Conservation (phyloP, 2,888 invertebrate genomes). For the Seladonia tumulorum region DNA sequence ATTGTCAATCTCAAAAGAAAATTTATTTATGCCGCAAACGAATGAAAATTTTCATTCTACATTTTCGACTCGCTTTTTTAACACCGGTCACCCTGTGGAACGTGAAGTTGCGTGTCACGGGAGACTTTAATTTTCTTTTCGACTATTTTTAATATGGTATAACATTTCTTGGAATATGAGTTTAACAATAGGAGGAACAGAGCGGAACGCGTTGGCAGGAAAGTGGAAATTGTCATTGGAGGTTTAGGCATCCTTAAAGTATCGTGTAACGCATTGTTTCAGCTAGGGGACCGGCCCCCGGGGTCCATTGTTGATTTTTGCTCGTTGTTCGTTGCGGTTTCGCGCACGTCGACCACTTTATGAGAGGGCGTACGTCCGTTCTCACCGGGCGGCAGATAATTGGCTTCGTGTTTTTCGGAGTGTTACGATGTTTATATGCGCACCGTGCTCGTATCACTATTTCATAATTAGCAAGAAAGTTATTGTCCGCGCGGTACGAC, state of each 20-base stretch:
- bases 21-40: too few species aligned
- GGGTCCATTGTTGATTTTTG: slow-evolving; percentile 63
- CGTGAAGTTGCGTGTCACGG: neutral
- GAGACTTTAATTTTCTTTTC: neutral
- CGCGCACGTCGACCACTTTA: slow-evolving; percentile 65
- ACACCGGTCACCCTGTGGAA: too few species aligned
- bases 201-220: neutral
- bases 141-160: neutral
- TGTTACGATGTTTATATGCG: slow-evolving; percentile 77
- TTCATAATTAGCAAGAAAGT: slow-evolving; percentile 79
- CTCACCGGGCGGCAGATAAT: slow-evolving; percentile 77
- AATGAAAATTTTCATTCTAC: too few species aligned
- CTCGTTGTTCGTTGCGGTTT: slow-evolving; percentile 64
- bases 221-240: neutral
- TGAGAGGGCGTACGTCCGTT: slow-evolving; percentile 73
- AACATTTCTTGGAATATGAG: neutral
- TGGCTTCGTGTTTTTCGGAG: slow-evolving; percentile 79
- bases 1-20: too few species aligned
- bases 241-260: neutral
- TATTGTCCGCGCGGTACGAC: slow-evolving; percentile 61
- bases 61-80: too few species aligned
- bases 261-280: slow-evolving; percentile 44
- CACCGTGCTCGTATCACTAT: slow-evolving; percentile 74
- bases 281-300: slow-evolving; percentile 4
- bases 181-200: neutral